Conservation (phyloP, 2,113 vertebrate species). For the Cygnus buccinator region DNA sequence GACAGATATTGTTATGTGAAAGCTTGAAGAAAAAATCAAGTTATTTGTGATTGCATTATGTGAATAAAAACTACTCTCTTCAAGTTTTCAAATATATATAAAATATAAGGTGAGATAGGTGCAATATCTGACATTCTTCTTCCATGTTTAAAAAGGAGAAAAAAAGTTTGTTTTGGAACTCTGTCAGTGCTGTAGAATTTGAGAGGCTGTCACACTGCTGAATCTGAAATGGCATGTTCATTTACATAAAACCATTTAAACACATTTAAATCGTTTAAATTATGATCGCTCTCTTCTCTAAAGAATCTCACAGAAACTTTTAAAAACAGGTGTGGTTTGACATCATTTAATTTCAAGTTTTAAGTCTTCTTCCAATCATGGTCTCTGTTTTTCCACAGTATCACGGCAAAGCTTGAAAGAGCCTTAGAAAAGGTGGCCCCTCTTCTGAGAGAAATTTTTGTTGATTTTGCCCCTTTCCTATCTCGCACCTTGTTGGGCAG, state of each 20-base stretch:
- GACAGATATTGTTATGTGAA: neutral
- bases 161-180: neutral
- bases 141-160: neutral
- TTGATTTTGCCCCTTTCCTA: slow-evolving; percentile 97
- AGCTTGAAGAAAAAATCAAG: neutral
- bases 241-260: neutral
- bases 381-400: slow-evolving; percentile 82
- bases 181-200: neutral
- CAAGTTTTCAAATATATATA: neutral
- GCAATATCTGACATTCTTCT: neutral
- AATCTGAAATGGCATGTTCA: neutral
- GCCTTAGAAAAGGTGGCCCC: slow-evolving; percentile 97
- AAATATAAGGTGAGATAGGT: neutral
- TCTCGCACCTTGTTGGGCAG: slow-evolving; percentile 95
- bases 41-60: neutral
- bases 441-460: slow-evolving; percentile 96
- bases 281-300: neutral
- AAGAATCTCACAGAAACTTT: neutral
- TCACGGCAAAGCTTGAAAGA: slow-evolving; percentile 96
- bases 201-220: neutral
- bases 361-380: slow-evolving; percentile 39
- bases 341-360: slow-evolving; percentile 24
- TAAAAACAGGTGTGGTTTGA: neutral
- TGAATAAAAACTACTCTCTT: neutral
- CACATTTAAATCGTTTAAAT: no score